Base-by-base conservation (phyloP, 2,113 vertebrate genomes). In the Bujurquina vittata region DNA sequence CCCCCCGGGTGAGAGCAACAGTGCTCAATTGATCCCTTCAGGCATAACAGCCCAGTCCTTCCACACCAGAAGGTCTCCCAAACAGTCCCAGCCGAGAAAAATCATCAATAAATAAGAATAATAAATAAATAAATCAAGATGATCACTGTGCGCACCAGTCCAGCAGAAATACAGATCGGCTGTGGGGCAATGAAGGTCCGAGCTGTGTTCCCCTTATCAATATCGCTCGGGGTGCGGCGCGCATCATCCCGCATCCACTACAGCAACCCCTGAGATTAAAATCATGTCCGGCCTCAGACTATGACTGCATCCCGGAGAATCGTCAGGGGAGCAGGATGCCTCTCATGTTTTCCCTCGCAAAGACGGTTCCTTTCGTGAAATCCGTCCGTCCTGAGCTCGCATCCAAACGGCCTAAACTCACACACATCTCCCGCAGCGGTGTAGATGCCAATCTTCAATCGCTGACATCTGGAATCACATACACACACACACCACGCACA, bases 271-370 rank as follows among this genome's bases (percentile, higher is more conserved):
- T 35, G 63, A 82, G 86, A 92, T 90, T 63, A 89, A 85, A 81
- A 91, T 83, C 92, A 88, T 85, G 87, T 86, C 93, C 91, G 87
- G 85, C 91, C 90, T 88, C 87, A 84, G 83, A 91, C 89, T 89
- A 84, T 59, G 85, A 87, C 90, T 87, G 92, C 90, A 87, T 91
- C 89, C 86, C 80, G 3, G 79, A 75, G 80, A 82, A 65, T 80
- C 88, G 75, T 87, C 90, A 86, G 80, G 84, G 84, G 86, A 88
- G 57, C 90, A 73, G 84, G 77, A 56, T 63, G 87, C 69, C 59
- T 37, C 77, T 85, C 86, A 91, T 84, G 77, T 76, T 90, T 62
- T 33, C 6, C 81, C 65, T 81, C 77, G 43, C n/a, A 2, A 11
- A 22, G 75, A 67, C 62, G 54, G 72, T 46, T 59, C 75, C 74